Percentiles rank a stretch among this genome's conserved stretches.
Evolutionary conservation across 1,140 invertebrate species (phyloP).

Genomic region (Cydia splendana): DNA sequence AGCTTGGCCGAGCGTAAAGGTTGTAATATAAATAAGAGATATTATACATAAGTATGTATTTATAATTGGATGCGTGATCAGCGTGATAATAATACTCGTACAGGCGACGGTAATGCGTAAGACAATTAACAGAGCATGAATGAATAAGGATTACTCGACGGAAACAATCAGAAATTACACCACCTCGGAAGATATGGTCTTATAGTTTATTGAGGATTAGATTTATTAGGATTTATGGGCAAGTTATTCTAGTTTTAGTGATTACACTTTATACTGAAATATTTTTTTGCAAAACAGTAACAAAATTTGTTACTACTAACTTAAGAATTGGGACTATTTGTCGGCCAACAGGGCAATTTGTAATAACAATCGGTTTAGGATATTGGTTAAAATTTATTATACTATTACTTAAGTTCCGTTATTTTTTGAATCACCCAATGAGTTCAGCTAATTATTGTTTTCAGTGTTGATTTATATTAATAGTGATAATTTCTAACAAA

Average conservation of each 20-base stretch:
- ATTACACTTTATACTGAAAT: too few species aligned
- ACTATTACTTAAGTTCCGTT: too few species aligned
- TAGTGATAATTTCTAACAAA: too few species aligned
- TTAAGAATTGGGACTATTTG: too few species aligned
- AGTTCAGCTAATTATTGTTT: too few species aligned
- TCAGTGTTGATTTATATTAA: too few species aligned
- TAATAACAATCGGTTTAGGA: too few species aligned
- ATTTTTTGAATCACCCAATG: too few species aligned
- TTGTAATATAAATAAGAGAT: background rate
- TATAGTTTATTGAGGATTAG: background rate
- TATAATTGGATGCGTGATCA: background rate
- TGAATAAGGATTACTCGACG: background rate
- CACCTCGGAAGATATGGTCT: background rate
- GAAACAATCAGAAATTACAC: slow-evolving; percentile 3
- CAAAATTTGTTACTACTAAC: too few species aligned
- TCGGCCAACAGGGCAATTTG: too few species aligned
- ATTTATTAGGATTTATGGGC: background rate
- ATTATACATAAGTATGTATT: background rate
- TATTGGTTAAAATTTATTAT: too few species aligned
- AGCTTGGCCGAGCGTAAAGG: background rate
- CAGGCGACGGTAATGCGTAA: background rate
- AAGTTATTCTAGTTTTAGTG: background rate
- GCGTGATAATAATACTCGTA: background rate
- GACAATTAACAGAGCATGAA: slow-evolving; percentile 20
- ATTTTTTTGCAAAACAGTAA: too few species aligned